Percentiles rank a stretch among this genome's conserved stretches.
These are phyloP conservation scores for Crocidura indochinensis DNA, from an alignment of 2,797 vertebrate genomes.

Conservation along the genomic window DNA sequence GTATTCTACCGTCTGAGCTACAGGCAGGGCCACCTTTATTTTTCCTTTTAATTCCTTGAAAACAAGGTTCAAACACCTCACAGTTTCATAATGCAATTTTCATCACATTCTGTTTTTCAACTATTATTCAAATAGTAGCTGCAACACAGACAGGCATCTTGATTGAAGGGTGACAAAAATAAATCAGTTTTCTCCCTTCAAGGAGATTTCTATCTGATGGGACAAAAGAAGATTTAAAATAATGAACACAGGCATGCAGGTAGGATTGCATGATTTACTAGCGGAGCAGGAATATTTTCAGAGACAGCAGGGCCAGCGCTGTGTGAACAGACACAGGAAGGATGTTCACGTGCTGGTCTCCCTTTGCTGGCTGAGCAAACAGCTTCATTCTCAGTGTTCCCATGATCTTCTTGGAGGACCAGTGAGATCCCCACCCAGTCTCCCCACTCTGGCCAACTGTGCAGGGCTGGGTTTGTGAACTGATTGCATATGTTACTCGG, in stretches of 20 bases:
- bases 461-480: constrained; percentile 80
- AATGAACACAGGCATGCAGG: neutral
- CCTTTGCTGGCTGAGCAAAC: constrained; percentile 63
- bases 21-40: too few species aligned
- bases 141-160: constrained; percentile 44
- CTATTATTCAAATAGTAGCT: constrained; percentile 61
- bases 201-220: constrained; percentile 67
- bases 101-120: constrained; percentile 59
- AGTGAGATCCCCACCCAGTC: constrained; percentile 67
- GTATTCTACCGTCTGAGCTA: too few species aligned
- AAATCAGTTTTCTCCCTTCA: constrained; percentile 64
- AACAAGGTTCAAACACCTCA: neutral
- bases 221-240: constrained; percentile 33
- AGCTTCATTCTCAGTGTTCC: constrained; percentile 76
- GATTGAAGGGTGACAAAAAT: constrained; percentile 49
- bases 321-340: neutral
- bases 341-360: constrained; percentile 52
- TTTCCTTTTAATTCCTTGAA: too few species aligned
- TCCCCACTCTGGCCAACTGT: constrained; percentile 72
- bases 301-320: neutral
- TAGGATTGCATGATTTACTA: neutral
- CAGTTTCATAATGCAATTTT: constrained; percentile 3
- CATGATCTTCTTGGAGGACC: constrained; percentile 75
- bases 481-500: constrained; percentile 82
- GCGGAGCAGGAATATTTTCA: too few species aligned